Evolutionary conservation across 92 coral and sea anemone species (phyloP).

Genomic region (Umimayanthus chanpuru): DNA sequence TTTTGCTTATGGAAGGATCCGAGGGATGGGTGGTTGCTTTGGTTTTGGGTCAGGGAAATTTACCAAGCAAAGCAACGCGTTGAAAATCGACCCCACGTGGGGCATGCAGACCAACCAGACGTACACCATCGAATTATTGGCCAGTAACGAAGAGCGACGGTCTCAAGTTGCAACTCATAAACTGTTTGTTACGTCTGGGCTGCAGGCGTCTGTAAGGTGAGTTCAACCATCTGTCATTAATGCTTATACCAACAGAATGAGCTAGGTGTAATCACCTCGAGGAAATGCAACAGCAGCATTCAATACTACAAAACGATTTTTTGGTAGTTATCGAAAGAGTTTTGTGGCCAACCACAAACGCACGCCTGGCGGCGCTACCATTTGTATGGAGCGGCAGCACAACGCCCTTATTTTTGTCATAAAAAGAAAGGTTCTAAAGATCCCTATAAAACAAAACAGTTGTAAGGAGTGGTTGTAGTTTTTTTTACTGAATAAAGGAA

Average conservation of each 20-base stretch:
- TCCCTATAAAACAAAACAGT: too few species aligned
- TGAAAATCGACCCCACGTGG: conserved; percentile 41
- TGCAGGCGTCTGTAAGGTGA: conserved; percentile 22
- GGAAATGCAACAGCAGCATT: too few species aligned
- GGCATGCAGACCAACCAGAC: conserved; percentile 47
- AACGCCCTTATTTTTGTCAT: too few species aligned
- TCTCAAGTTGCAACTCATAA: conserved; percentile 5
- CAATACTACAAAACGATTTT: too few species aligned
- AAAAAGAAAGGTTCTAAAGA: too few species aligned
- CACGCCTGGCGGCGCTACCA: too few species aligned
- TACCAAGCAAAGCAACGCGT: not conserved
- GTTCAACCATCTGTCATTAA: not conserved
- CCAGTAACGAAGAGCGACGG: not conserved
- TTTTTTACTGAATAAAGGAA: too few species aligned
- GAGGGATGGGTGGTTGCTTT: conserved; percentile 75
- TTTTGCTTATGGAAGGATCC: conserved; percentile 31
- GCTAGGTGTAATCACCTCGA: not conserved
- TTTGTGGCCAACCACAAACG: too few species aligned
- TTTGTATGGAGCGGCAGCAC: too few species aligned
- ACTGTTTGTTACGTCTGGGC: conserved; percentile 12
- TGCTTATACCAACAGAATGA: not conserved
- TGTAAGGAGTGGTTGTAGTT: too few species aligned
- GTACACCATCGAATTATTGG: conserved; percentile 21
- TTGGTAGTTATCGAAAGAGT: too few species aligned
- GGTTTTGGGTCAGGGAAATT: conserved; percentile 68